A percentile compares a stretch with the other conserved stretches of the same genome.
Evolutionary conservation across 2,113 vertebrate genomes (phyloP).

Genomic region (Chaetodon auriga): DNA sequence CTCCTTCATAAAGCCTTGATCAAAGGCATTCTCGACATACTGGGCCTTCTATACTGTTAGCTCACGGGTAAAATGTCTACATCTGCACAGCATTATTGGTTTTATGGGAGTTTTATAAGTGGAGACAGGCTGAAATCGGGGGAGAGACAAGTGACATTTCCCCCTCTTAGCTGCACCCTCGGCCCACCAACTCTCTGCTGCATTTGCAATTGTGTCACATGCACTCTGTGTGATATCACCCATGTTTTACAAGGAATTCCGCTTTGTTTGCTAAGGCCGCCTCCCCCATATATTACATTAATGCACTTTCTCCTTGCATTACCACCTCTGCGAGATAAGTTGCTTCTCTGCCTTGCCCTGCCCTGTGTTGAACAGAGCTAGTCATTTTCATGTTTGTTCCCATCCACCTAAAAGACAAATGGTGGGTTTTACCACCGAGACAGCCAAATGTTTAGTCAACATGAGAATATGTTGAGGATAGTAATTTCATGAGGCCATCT

Average conservation of each 20-base stretch:
- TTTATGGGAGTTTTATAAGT: slow-evolving; percentile 73
- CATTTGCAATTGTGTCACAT: slow-evolving; percentile 42
- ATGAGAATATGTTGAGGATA: not conserved
- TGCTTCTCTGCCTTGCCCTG: not conserved
- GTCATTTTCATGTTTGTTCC: not conserved
- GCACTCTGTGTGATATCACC: slow-evolving; percentile 43
- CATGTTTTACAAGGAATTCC: slow-evolving; percentile 28
- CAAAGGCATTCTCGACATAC: slow-evolving; percentile 81
- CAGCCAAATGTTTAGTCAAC: not conserved
- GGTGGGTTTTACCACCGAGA: not conserved
- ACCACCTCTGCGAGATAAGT: not conserved
- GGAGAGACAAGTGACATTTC: slow-evolving; percentile 65
- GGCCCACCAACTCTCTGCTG: slow-evolving; percentile 60
- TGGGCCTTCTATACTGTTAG: slow-evolving; percentile 66
- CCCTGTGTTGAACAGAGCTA: not conserved
- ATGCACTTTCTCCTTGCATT: slow-evolving; percentile 5
- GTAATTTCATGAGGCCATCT: not conserved
- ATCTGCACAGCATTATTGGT: slow-evolving; percentile 78
- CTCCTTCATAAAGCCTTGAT: slow-evolving; percentile 76
- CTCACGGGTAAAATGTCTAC: slow-evolving; percentile 64
- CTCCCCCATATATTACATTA: not conserved
- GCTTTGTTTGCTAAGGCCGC: slow-evolving; percentile 26
- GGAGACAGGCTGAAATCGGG: slow-evolving; percentile 57
- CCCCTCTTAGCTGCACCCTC: slow-evolving; percentile 33
- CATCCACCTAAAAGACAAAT: not conserved